phyloP scores from a whole-genome alignment of 2,113 vertebrate species.

The Callocephalon fimbriatum region DNA sequence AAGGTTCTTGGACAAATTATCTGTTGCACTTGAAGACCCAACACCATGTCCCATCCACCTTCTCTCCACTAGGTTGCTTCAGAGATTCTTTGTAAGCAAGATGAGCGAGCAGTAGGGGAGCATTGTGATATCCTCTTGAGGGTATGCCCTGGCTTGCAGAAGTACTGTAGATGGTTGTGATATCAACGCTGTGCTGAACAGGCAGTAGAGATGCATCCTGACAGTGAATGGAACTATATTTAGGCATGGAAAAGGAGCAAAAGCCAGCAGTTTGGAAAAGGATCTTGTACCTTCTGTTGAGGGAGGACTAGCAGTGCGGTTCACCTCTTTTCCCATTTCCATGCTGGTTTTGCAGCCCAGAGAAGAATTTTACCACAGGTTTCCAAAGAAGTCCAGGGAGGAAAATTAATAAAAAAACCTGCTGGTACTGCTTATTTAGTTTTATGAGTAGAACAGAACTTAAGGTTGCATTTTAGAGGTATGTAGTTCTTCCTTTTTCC shows the following conservation, averaged over 20 bases:
- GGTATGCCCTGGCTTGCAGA: not conserved
- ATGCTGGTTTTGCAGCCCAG: not conserved
- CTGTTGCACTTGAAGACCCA: not conserved
- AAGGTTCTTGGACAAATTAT: not conserved
- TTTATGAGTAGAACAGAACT: not conserved
- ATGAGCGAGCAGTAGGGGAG: rapidly evolving
- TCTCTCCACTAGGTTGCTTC: not conserved
- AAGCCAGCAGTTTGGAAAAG: not conserved
- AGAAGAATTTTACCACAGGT: not conserved
- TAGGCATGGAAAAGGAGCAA: not conserved
- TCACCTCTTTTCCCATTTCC: not conserved
- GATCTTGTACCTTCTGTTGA: not conserved
- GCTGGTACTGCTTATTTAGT: not conserved
- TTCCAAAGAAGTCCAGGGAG: not conserved
- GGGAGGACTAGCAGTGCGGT: not conserved
- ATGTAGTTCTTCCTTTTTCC: not conserved
- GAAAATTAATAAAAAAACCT: not conserved
- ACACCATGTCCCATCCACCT: not conserved
- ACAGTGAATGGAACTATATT: not conserved
- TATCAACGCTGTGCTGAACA: not conserved
- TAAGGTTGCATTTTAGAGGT: not conserved
- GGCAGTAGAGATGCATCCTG: not conserved
- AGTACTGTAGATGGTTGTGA: not conserved
- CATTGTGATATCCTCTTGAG: not conserved
- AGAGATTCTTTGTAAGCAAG: not conserved